These are phyloP conservation scores for Pseudomyrmex dendroicus DNA, from an alignment of 1,140 invertebrate species.

Conservation along the genomic window DNA sequence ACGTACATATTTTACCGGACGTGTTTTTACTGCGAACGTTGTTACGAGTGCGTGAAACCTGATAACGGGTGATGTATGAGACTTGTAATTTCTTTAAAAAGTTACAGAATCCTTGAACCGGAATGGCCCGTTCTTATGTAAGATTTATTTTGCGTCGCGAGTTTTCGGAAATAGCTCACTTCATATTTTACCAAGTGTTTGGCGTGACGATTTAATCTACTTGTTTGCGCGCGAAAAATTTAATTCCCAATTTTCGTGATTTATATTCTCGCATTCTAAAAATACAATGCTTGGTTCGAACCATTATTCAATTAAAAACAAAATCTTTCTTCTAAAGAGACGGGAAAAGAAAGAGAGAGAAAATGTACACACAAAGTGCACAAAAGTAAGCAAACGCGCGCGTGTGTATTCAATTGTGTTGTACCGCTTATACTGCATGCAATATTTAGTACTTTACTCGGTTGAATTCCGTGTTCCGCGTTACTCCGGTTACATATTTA, in stretches of 20 bases:
- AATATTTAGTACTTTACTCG: no score
- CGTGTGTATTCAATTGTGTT: no score
- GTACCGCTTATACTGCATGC: no score
- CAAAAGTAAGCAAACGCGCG: no score
- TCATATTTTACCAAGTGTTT: neutral
- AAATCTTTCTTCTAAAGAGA: no score
- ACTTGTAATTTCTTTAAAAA: constrained; percentile 59
- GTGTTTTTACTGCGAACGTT: constrained; percentile 39
- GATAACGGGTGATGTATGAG: constrained; percentile 55
- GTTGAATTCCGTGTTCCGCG: no score
- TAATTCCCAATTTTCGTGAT: constrained; percentile 6
- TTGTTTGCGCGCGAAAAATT: constrained; percentile 5
- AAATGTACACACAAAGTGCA: no score
- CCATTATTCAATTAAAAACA: no score
- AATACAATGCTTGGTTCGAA: no score
- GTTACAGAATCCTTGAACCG: constrained; percentile 41
- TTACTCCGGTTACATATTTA: no score
- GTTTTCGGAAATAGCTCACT: neutral
- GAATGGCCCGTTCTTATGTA: constrained; percentile 27
- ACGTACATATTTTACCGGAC: constrained; percentile 50
- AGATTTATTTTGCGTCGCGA: constrained; percentile 4
- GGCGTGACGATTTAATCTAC: neutral
- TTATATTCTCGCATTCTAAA: neutral
- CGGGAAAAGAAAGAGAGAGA: no score
- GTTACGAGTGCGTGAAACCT: constrained; percentile 56